Base-by-base conservation (phyloP, 2,113 vertebrate genomes). In the Sminthopsis crassicaudata region DNA sequence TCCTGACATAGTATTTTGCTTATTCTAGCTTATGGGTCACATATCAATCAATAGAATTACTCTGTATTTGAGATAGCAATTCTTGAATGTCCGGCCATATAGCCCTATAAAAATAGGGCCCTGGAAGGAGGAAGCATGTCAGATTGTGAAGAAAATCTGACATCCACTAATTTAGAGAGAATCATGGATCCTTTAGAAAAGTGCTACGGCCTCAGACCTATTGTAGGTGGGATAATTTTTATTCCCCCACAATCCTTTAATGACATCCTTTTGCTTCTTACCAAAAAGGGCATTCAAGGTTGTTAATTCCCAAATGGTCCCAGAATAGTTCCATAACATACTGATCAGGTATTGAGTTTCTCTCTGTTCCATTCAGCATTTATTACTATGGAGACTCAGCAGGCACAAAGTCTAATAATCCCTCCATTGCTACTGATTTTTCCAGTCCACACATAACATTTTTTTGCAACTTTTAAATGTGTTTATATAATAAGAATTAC, bases 381-480 rank as follows among this genome's bases (percentile, higher is more conserved):
- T 84, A 84, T 84, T 84, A 84, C 67, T 42, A 84, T 84, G 67
- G 67, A 84, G n/a, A 84, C 67, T 42, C 67, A 84, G 67, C 67
- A 84, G 67, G n/a, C n/a, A 84, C n/a, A 84, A 84, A 84, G 67
- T 84, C 67, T 42, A 84, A 84, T 84, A 84, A 84, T 84, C 67
- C 67, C 36, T 84, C 16, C 67, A 84, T 84, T 23, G 67, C 67
- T 42, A 42, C 67, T 84, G 67, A 84, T 84, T 84, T 84, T 84
- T 84, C 67, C 67, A 93, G 3, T 93, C 19, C 16, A 8, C 36
- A 84, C 16, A 42, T 0, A 42, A 19, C 19, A 42, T 84, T 84
- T 42, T 42, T 84, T 84, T 84, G 67, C n/a, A 84, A 84, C 67
- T 84, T 84, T 23, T 8, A 22, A 30, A 42, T 84, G n/a, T 19